Percentiles rank a stretch among this genome's conserved stretches.
These are phyloP conservation scores for Eurois occulta DNA, from an alignment of 2,888 invertebrate genomes.

Conservation along the genomic window DNA sequence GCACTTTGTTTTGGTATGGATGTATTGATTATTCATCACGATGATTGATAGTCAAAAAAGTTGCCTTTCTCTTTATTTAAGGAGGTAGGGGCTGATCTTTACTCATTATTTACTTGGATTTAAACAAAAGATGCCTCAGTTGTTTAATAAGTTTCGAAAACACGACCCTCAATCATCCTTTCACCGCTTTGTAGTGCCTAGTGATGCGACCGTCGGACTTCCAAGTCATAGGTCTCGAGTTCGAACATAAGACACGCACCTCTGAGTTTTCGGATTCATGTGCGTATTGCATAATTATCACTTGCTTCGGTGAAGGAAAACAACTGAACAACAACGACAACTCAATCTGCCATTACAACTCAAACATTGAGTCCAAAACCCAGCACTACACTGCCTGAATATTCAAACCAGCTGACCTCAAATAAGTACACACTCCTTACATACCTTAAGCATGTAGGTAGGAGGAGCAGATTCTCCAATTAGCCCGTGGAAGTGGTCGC, in stretches of 20 bases:
- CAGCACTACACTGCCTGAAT: conserved; percentile 9
- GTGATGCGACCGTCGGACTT: too few species aligned
- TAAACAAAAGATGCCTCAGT: not conserved
- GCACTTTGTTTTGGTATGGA: conserved; percentile 21
- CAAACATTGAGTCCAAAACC: conserved; percentile 8
- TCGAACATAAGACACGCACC: too few species aligned
- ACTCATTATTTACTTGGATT: conserved; percentile 8
- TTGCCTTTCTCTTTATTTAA: conserved; percentile 5
- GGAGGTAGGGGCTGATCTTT: not conserved
- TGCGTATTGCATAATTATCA: too few species aligned
- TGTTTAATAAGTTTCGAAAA: not conserved
- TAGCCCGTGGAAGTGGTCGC: conserved; percentile 62
- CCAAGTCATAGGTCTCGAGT: too few species aligned
- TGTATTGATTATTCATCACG: conserved; percentile 36
- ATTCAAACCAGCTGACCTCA: conserved; percentile 48
- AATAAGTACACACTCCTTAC: conserved; percentile 20
- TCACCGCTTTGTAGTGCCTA: not conserved
- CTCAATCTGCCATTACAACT: not conserved
- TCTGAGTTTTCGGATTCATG: too few species aligned
- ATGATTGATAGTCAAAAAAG: conserved; percentile 25
- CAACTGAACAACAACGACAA: too few species aligned
- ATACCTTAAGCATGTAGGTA: conserved; percentile 28
- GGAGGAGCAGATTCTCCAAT: conserved; percentile 67
- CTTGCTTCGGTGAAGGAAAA: too few species aligned
- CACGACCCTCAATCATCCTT: too few species aligned